phyloP scores from a whole-genome alignment of 2,888 invertebrate genomes.

The Agonopterix heracliana region DNA sequence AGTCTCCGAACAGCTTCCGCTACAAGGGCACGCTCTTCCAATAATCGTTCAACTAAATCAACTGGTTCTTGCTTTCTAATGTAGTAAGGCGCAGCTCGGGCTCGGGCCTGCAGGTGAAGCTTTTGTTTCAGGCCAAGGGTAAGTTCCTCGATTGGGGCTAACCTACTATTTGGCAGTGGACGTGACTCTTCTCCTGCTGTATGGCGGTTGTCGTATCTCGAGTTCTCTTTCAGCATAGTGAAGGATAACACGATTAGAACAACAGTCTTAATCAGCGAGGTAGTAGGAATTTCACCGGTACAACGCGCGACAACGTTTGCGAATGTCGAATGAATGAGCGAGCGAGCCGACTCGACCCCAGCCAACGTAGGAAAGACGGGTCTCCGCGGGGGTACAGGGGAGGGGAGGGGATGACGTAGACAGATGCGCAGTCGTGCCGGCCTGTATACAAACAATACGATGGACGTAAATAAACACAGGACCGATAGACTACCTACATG shows the following conservation, averaged over 20 bases:
- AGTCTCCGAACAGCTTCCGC: conserved; percentile 72
- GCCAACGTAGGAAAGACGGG: conserved; percentile 54
- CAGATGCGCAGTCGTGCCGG: conserved; percentile 74
- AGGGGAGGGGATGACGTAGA: conserved; percentile 61
- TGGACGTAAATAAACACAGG: conserved; percentile 76
- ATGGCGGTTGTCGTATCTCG: conserved; percentile 54
- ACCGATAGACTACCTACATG: conserved; percentile 37
- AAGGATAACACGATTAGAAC: conserved; percentile 23
- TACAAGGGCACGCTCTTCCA: conserved; percentile 70
- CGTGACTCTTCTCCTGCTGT: conserved; percentile 49
- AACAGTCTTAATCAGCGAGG: conserved; percentile 30
- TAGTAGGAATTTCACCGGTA: conserved; percentile 49
- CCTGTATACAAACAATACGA: conserved; percentile 76
- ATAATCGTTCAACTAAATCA: conserved; percentile 66
- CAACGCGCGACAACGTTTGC: conserved; percentile 62
- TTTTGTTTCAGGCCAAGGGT: conserved; percentile 72
- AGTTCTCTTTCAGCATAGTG: conserved; percentile 69
- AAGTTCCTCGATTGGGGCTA: conserved; percentile 67
- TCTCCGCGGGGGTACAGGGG: conserved; percentile 43
- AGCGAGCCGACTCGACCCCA: conserved; percentile 62
- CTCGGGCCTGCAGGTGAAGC: conserved; percentile 70
- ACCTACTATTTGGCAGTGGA: conserved; percentile 50
- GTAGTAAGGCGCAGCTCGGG: conserved; percentile 70
- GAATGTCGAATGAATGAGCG: conserved; percentile 73
- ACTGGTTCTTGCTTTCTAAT: conserved; percentile 74